Evolutionary conservation across 2,888 invertebrate species (phyloP).

Genomic region (Harpagoxenus sublaevis): DNA sequence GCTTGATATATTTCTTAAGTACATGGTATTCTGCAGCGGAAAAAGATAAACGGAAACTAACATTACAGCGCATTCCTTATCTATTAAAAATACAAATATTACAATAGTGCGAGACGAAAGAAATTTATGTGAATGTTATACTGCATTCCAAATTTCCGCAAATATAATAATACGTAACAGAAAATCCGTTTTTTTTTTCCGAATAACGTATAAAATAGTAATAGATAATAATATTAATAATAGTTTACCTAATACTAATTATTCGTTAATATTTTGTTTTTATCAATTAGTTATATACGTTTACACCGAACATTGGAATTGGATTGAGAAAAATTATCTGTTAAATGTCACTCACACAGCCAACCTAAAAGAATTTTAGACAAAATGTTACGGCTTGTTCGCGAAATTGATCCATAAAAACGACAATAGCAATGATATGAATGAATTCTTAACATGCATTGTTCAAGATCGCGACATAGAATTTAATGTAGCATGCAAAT

Average conservation of each 20-base stretch:
- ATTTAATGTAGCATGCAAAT: neutral
- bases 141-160: neutral
- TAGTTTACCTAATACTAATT: neutral
- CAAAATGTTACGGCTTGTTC: neutral
- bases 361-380: neutral
- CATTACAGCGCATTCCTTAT: neutral
- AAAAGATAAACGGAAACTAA: neutral
- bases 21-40: neutral
- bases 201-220: neutral
- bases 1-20: neutral
- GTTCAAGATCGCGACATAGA: neutral
- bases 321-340: neutral
- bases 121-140: neutral
- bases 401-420: neutral
- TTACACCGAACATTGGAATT: neutral
- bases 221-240: neutral
- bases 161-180: neutral
- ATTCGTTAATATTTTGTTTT: neutral
- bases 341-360: neutral
- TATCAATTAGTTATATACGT: neutral
- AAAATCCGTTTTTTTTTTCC: neutral
- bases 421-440: neutral
- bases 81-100: neutral
- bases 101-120: neutral
- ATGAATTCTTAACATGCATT: neutral